Percentiles rank a stretch among this genome's conserved stretches.
Evolutionary conservation across 2,888 invertebrate species (phyloP).

Genomic region (Pyrocoelia pectoralis): DNA sequence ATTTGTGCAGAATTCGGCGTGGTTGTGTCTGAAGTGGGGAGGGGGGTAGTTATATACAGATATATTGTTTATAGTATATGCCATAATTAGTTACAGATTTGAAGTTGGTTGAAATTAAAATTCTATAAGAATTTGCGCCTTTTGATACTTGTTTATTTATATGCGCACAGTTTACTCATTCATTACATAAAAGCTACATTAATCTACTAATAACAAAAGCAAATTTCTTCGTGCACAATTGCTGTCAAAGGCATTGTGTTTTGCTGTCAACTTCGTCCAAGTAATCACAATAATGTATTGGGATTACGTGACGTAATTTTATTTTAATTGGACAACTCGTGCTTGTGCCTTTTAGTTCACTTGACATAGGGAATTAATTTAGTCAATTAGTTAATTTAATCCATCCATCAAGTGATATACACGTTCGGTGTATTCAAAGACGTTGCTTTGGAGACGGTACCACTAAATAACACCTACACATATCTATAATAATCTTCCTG

Average conservation of each 20-base stretch:
- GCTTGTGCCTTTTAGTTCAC: constrained; percentile 41
- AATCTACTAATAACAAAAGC: constrained; percentile 32
- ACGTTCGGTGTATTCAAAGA: constrained; percentile 39
- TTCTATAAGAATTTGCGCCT: no score
- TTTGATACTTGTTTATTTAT: no score
- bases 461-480: constrained; percentile 17
- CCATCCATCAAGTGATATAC: constrained; percentile 47
- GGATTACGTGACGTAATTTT: constrained; percentile 38
- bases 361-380: constrained; percentile 50
- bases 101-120: no score
- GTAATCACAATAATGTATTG: constrained; percentile 37
- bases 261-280: constrained; percentile 27
- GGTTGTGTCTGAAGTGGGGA: no score
- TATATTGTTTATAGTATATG: no score
- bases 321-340: constrained; percentile 38
- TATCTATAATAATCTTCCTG: neutral
- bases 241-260: constrained; percentile 29
- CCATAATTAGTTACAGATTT: no score
- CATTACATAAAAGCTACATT: constrained; percentile 13
- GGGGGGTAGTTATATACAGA: no score
- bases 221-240: constrained; percentile 27
- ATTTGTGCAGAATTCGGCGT: no score
- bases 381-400: constrained; percentile 50
- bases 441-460: constrained; percentile 41
- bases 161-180: no score